Base-by-base conservation (phyloP, 1,140 invertebrate species). In the Bombyx mandarina region DNA sequence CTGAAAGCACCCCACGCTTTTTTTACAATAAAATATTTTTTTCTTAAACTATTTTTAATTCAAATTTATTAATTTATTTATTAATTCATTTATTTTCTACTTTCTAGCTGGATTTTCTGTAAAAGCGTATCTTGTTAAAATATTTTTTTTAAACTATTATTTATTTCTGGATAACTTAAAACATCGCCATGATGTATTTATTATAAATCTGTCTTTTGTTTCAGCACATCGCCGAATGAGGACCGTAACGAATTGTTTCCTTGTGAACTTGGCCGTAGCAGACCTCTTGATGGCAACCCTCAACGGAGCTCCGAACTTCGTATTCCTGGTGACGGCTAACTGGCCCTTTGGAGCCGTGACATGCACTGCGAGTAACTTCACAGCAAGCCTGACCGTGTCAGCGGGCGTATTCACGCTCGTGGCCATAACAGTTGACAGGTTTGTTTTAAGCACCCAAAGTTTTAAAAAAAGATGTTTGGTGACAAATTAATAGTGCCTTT, bases 221-320 rank as follows among this genome's bases (percentile, higher is more conserved):
- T 43, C 59, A 92, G 91, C 91, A 56, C 94, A 97, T 86, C 93
- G 95, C 60, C 90, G 95, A 51, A 98, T 98, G 97, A 87, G 96
- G 52, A 98, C 96, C 3, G 96, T 98, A 6, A 98, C 97, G 54
- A 98, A 98, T 87, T 98, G 97, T 75, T 98, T 98, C 77, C 89
- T 98, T 43, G 94, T 98, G 7, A 99, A 98, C 80, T 82, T 98
- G 56, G 96, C 95, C 58, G 91, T 96, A 7, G 96, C 97, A 4
- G 97, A 98, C 80, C 91, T 95, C 12, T 91, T 98, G 73, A 95
- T 97, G 68, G 96, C 97, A 0, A 93, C 94, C 1, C 84, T 98
- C 58, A 99, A 98, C 77, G 96, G 97, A 55, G 93, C 94, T 60
- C 97, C 98, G 75, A 98, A 97, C 85, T 97, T 95, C 80, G 93